Conservation (phyloP, 2,797 vertebrate genomes). For the Hypotaenidia philippensis region DNA sequence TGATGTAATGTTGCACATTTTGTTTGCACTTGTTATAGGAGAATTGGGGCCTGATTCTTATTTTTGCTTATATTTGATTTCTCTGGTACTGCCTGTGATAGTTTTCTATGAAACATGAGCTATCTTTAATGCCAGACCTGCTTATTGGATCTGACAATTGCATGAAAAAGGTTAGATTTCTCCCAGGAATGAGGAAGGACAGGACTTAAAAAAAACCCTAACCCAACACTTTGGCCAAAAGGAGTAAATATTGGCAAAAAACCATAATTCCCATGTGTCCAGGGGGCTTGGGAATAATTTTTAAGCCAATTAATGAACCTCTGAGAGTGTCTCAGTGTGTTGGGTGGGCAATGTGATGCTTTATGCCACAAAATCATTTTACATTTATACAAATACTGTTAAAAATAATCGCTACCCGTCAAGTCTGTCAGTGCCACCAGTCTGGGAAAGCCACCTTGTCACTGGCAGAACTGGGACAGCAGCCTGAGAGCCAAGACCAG, state of each 20-base stretch:
- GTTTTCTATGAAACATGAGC: background rate
- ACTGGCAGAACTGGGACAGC: background rate
- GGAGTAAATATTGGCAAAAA: background rate
- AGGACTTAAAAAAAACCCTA: background rate
- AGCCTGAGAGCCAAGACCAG: background rate
- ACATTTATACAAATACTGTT: background rate
- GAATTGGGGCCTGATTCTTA: background rate
- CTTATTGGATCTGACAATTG: background rate
- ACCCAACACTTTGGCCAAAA: background rate
- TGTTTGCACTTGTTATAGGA: background rate
- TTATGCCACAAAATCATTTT: background rate
- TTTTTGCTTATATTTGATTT: slow-evolving; percentile 34
- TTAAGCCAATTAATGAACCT: background rate
- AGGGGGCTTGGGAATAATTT: too few relatives aligned
- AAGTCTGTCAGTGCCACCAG: background rate
- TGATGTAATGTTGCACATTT: slow-evolving; percentile 16
- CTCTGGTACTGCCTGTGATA: background rate
- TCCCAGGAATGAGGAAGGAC: background rate
- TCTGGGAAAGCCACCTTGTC: background rate
- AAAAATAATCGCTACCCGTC: background rate
- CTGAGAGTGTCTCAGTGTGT: background rate
- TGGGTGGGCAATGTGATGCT: background rate
- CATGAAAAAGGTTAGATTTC: background rate
- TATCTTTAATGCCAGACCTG: background rate
- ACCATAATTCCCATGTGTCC: background rate